A percentile compares a stretch with the other conserved stretches of the same genome.
phyloP scores from a whole-genome alignment of 2,113 vertebrate species.

The Burhinus oedicnemus region DNA sequence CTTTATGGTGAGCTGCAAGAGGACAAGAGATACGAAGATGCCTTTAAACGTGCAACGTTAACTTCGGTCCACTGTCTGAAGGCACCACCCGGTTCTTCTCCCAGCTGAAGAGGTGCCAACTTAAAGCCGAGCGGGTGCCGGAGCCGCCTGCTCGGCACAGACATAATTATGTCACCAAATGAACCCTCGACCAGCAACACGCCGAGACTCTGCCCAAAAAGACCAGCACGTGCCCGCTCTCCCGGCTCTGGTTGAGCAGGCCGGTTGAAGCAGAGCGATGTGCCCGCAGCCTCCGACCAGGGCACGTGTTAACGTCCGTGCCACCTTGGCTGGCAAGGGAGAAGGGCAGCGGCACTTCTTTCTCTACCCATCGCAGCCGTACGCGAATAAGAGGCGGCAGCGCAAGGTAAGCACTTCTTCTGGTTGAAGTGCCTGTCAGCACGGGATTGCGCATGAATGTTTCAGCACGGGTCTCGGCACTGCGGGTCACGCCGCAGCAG shows the following conservation, averaged over 20 bases:
- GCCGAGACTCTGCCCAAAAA: neutral
- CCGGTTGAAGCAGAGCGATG: neutral
- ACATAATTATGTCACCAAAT: no score
- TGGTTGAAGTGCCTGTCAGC: neutral
- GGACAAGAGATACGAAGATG: neutral
- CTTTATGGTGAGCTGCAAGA: neutral
- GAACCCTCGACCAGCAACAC: neutral
- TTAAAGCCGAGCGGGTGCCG: neutral
- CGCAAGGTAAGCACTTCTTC: neutral
- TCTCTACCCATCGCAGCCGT: neutral
- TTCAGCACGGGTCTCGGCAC: neutral
- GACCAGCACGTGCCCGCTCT: neutral
- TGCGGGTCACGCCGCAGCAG: neutral
- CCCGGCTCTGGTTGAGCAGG: neutral
- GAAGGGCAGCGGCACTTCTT: neutral
- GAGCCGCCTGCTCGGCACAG: neutral
- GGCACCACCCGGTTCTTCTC: neutral
- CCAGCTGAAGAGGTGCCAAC: neutral
- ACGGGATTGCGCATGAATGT: neutral
- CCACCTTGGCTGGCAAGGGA: neutral
- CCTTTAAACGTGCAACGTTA: accelerated
- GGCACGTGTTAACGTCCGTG: no score
- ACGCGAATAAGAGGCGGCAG: neutral
- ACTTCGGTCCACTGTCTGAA: neutral
- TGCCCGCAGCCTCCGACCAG: no score